These are phyloP conservation scores for mouse (Mus musculus) DNA, from an alignment of 2,113 vertebrate species.

Conservation along the genomic window DNA sequence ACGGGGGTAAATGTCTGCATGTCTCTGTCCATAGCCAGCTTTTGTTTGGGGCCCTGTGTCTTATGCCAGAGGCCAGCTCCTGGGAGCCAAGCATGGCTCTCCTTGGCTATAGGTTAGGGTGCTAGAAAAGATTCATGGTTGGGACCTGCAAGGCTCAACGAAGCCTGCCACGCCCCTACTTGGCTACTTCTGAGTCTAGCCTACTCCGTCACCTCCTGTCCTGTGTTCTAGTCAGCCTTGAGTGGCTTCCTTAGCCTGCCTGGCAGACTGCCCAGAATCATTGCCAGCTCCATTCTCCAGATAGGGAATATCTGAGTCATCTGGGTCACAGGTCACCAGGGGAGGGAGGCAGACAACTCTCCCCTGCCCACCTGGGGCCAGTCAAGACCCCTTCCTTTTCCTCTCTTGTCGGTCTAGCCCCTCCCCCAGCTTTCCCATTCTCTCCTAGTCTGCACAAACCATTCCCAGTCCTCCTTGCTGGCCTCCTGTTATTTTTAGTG, in stretches of 20 bases:
- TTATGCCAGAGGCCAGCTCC: background rate
- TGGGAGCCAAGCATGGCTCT: background rate
- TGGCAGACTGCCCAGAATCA: background rate
- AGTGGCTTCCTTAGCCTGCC: background rate
- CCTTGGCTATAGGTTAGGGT: background rate
- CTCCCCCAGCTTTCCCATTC: background rate
- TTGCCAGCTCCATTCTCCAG: background rate
- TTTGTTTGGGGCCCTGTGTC: background rate
- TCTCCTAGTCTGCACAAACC: background rate
- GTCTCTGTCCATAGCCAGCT: background rate
- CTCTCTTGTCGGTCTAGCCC: background rate
- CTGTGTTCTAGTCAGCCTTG: background rate
- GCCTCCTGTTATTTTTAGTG: slow-evolving; percentile 74
- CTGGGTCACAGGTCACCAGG: background rate
- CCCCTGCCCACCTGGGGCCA: background rate
- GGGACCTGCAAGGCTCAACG: background rate
- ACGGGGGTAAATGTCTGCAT: slow-evolving; percentile 90
- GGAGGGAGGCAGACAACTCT: slow-evolving; percentile 21
- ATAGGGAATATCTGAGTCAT: slow-evolving; percentile 60
- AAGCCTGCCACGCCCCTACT: background rate
- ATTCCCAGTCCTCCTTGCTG: slow-evolving; percentile 11
- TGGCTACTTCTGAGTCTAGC: background rate
- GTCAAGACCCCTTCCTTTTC: slow-evolving; percentile 54
- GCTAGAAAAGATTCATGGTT: background rate
- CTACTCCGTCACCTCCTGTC: background rate